phyloP scores from a whole-genome alignment of 37 sponge, comb jelly and placozoan species.

The Sycon ciliatum region DNA sequence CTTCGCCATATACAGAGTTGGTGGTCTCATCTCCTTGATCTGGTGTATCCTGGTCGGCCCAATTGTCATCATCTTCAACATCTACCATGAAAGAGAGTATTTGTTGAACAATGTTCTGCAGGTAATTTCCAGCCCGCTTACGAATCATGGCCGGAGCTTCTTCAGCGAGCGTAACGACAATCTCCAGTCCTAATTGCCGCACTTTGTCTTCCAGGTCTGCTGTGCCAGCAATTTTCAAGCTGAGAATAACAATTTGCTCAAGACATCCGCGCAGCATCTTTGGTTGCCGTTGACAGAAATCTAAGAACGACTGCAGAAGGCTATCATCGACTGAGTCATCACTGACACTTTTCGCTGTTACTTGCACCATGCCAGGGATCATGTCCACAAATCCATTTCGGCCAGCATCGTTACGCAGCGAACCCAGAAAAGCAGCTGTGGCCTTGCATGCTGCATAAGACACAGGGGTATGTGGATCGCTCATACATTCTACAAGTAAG shows the following conservation, averaged over 20 bases:
- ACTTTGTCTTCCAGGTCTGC: constrained; percentile 53
- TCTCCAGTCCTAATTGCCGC: constrained; percentile 82
- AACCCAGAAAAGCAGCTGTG: no score
- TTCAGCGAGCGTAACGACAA: constrained; percentile 81
- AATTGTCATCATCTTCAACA: constrained; percentile 65
- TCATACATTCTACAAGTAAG: no score
- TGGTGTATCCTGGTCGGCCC: constrained; percentile 47
- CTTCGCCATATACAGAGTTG: constrained; percentile 77
- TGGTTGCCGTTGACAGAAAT: no score
- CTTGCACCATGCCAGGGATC: no score
- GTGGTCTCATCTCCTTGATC: constrained; percentile 24
- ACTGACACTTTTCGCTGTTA: no score
- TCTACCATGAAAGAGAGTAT: constrained; percentile 75
- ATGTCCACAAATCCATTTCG: no score
- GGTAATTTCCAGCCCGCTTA: background rate
- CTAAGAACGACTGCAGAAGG: no score
- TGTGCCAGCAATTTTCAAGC: constrained; percentile 38
- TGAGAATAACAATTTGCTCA: background rate
- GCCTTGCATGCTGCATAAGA: no score
- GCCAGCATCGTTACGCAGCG: no score
- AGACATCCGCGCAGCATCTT: no score
- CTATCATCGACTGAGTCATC: no score
- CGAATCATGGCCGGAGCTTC: constrained; percentile 36
- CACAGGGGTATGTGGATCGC: no score
- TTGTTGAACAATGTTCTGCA: constrained; percentile 11